Conservation (phyloP, 2,113 vertebrate genomes). For the Triplophysa rosa region DNA sequence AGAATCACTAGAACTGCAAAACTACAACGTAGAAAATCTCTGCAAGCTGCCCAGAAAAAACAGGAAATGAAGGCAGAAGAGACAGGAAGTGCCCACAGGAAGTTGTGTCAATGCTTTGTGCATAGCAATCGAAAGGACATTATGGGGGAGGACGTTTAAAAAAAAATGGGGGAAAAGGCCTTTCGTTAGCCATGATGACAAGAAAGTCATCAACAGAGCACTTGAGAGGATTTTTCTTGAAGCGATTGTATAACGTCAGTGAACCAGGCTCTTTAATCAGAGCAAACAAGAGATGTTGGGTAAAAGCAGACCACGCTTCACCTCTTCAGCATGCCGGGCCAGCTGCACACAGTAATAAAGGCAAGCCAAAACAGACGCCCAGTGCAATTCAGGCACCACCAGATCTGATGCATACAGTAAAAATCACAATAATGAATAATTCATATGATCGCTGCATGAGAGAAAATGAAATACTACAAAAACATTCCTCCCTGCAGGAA, state of each 20-base stretch:
- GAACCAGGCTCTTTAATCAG: not conserved
- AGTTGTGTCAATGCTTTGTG: conserved; percentile 68
- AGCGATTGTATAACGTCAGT: not conserved
- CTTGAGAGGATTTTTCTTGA: not conserved
- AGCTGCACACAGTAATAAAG: conserved; percentile 4
- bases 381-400: not conserved
- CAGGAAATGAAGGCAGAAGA: conserved; percentile 74
- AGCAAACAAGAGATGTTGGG: no score
- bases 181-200: not conserved
- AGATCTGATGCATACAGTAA: conserved; percentile 8
- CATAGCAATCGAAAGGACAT: conserved; percentile 53
- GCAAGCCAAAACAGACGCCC: not conserved
- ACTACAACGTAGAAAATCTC: conserved; percentile 7
- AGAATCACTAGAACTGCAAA: not conserved
- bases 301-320: not conserved
- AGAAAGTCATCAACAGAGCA: not conserved
- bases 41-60: conserved; percentile 60
- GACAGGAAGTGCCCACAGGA: conserved; percentile 75
- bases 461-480: conserved; percentile 27
- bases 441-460: conserved; percentile 8
- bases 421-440: conserved; percentile 37
- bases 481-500: conserved; percentile 31
- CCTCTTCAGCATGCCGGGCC: not conserved
- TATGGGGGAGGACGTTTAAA: not conserved
- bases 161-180: not conserved